These are phyloP conservation scores for Anastrepha obliqua DNA, from an alignment of 1,140 invertebrate genomes.

Conservation along the genomic window DNA sequence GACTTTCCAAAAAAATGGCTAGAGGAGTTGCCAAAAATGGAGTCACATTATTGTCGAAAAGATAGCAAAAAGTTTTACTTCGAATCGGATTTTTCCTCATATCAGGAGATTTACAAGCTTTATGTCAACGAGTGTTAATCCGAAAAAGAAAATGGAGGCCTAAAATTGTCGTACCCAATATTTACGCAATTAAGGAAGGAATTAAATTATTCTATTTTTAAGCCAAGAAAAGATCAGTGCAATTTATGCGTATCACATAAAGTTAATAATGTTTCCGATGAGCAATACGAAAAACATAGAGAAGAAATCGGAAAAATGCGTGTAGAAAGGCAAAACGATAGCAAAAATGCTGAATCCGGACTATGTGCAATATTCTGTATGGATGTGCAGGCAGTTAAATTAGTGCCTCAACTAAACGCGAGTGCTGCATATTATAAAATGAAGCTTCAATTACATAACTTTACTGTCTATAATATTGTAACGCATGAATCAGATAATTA, in stretches of 20 bases:
- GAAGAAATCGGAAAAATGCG: conserved; percentile 59
- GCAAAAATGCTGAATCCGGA: conserved; percentile 58
- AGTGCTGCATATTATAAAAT: conserved; percentile 74
- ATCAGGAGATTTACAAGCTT: conserved; percentile 53
- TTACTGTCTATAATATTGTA: conserved; percentile 73
- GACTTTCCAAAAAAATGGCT: too few relatives aligned
- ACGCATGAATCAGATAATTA: conserved; percentile 68
- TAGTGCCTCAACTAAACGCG: conserved; percentile 70
- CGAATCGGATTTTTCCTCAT: conserved; percentile 39
- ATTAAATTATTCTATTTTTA: conserved; percentile 60
- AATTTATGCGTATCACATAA: conserved; percentile 62
- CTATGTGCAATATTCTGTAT: conserved; percentile 62
- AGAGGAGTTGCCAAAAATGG: too few relatives aligned
- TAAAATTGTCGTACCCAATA: conserved; percentile 33
- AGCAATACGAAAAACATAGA: conserved; percentile 57
- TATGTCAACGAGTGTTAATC: conserved; percentile 51
- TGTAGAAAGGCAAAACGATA: conserved; percentile 62
- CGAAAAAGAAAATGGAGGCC: conserved; percentile 31
- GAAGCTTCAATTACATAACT: conserved; percentile 74
- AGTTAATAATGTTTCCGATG: conserved; percentile 59
- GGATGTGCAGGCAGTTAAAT: conserved; percentile 73
- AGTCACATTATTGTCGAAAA: conserved; percentile 54
- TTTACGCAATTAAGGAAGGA: conserved; percentile 59
- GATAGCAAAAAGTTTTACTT: conserved; percentile 46
- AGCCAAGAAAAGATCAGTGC: conserved; percentile 63